These are phyloP conservation scores for Columba janthina DNA, from an alignment of 2,113 vertebrate genomes.

Conservation along the genomic window DNA sequence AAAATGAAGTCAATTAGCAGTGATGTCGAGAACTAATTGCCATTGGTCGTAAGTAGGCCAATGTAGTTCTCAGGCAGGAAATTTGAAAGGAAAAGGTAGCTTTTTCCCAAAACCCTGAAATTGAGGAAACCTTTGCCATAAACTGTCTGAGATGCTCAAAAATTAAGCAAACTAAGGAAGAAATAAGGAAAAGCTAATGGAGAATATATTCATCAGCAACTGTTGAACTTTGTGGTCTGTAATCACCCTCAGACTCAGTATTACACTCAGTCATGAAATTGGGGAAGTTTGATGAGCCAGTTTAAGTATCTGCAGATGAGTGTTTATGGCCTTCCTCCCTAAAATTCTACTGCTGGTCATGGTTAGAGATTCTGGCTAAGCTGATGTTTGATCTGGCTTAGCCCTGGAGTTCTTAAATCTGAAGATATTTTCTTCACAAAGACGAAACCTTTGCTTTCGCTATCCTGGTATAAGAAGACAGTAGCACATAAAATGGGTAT, in stretches of 20 bases:
- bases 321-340: neutral
- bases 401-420: neutral
- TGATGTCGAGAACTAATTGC: neutral
- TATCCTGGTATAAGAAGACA: neutral
- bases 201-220: neutral
- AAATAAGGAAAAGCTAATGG: neutral
- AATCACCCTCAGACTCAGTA: neutral
- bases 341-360: neutral
- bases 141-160: neutral
- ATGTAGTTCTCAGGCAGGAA: neutral
- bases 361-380: neutral
- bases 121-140: neutral
- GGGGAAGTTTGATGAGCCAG: neutral
- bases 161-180: neutral
- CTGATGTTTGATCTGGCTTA: neutral
- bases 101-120: neutral
- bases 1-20: neutral
- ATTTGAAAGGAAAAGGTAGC: neutral
- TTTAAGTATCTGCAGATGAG: neutral
- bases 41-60: neutral
- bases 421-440: neutral
- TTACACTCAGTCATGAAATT: neutral
- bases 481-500: rapidly evolving
- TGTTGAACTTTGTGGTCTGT: neutral
- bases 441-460: neutral